A percentile compares a stretch with the other conserved stretches of the same genome.
These are phyloP conservation scores for Leptothorax acervorum DNA, from an alignment of 2,888 invertebrate genomes.

Conservation along the genomic window DNA sequence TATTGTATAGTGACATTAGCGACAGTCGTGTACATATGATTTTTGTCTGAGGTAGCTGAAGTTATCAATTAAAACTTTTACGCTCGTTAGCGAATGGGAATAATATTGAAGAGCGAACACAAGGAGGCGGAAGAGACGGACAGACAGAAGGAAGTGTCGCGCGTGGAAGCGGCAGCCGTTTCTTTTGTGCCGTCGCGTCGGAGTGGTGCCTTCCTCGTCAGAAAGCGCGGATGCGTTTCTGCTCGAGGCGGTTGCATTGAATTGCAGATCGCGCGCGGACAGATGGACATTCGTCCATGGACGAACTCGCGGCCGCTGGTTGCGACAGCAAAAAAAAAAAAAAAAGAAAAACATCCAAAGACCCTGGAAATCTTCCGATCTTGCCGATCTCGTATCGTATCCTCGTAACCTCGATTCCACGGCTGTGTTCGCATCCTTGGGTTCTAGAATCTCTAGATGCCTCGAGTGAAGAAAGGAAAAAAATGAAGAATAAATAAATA, in stretches of 20 bases:
- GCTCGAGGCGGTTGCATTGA: constrained; percentile 74
- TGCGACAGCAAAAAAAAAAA: constrained; percentile 59
- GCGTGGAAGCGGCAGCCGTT: constrained; percentile 38
- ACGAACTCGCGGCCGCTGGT: constrained; percentile 71
- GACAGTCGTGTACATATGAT: background rate
- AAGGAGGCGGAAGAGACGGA: constrained; percentile 34
- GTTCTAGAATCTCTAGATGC: constrained; percentile 26
- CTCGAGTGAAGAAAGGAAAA: background rate
- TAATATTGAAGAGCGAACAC: background rate
- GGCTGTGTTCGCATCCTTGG: constrained; percentile 24
- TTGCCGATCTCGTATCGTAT: constrained; percentile 37
- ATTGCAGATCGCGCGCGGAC: constrained; percentile 81
- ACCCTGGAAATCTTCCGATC: constrained; percentile 76
- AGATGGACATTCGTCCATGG: constrained; percentile 80
- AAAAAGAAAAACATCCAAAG: constrained; percentile 53
- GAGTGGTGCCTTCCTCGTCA: constrained; percentile 73
- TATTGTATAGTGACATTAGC: background rate
- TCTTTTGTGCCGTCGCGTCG: constrained; percentile 62
- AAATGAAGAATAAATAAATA: background rate
- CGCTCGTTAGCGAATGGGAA: background rate
- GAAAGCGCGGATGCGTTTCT: constrained; percentile 75
- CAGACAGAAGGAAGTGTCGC: constrained; percentile 47
- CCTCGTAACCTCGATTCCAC: constrained; percentile 48
- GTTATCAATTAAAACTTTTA: background rate
- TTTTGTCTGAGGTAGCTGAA: background rate